Evolutionary conservation across 2,888 invertebrate genomes (phyloP).

Genomic region (Rhamphomyia laevipes): DNA sequence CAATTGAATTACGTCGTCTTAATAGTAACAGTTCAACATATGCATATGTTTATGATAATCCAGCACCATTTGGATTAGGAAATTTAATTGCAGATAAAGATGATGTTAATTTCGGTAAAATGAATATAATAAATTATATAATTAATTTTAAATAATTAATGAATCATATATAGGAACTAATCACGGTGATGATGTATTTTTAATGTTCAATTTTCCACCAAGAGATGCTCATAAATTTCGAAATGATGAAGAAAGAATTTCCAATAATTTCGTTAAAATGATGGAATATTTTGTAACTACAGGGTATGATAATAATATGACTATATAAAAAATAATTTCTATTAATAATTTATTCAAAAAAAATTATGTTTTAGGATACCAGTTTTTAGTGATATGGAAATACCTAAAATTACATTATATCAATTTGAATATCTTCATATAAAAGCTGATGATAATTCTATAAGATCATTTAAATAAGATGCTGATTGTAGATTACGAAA

Average conservation of each 20-base stretch:
- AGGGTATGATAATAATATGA: not conserved
- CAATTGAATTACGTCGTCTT: not conserved
- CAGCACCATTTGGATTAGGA: not conserved
- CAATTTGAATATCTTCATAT: too few relatives aligned
- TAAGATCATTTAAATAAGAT: too few relatives aligned
- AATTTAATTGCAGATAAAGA: not conserved
- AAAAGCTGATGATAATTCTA: too few relatives aligned
- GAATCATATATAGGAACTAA: not conserved
- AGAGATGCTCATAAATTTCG: not conserved
- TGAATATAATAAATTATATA: not conserved
- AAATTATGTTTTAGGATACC: not conserved
- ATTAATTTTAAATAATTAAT: not conserved
- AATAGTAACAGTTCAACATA: not conserved
- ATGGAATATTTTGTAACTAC: not conserved
- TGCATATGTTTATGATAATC: not conserved
- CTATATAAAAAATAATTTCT: not conserved
- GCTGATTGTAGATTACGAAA: too few relatives aligned
- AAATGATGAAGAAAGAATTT: not conserved
- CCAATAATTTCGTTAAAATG: not conserved
- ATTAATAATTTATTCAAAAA: not conserved
- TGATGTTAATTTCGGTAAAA: not conserved
- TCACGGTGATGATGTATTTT: not conserved
- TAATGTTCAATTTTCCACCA: not conserved
- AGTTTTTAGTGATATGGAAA: not conserved
- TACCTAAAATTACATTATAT: not conserved